A percentile compares a stretch with the other conserved stretches of the same genome.
Evolutionary conservation across 2,888 invertebrate genomes (phyloP).

Genomic region (Bruchidius siliquastri): DNA sequence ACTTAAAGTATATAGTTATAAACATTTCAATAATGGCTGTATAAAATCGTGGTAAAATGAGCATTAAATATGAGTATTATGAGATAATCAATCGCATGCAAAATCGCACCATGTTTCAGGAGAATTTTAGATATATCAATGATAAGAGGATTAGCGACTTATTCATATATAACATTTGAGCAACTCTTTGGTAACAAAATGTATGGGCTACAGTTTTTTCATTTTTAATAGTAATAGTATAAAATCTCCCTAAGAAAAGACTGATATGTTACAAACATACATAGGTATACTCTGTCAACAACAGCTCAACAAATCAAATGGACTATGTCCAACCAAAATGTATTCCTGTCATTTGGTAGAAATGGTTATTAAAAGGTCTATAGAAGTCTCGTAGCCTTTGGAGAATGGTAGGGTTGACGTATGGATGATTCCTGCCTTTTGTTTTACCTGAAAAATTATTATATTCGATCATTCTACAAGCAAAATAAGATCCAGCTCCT

Average conservation of each 20-base stretch:
- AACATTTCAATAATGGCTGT: too few relatives aligned
- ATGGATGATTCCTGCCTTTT: conserved; percentile 86
- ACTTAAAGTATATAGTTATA: too few relatives aligned
- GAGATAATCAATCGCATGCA: neutral
- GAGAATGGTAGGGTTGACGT: conserved; percentile 67
- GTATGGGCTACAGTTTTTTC: neutral
- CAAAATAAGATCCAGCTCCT: too few relatives aligned
- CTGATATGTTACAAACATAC: neutral
- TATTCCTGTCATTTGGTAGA: conserved; percentile 80
- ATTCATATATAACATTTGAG: neutral
- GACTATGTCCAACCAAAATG: conserved; percentile 76
- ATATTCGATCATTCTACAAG: too few relatives aligned
- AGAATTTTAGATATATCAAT: too few relatives aligned
- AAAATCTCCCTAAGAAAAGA: neutral
- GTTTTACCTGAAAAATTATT: conserved; percentile 57
- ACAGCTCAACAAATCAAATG: neutral
- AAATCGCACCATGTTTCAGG: neutral
- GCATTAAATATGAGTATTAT: neutral
- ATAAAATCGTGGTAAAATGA: too few relatives aligned
- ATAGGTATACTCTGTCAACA: neutral
- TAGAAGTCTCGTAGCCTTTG: conserved; percentile 76
- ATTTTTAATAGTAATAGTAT: neutral
- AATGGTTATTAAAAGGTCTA: conserved; percentile 76
- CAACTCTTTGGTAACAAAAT: neutral
- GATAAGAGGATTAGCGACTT: too few relatives aligned